A percentile compares a stretch with the other conserved stretches of the same genome.
Evolutionary conservation across 2,113 vertebrate species (phyloP).

Genomic region (Gobio gobio): DNA sequence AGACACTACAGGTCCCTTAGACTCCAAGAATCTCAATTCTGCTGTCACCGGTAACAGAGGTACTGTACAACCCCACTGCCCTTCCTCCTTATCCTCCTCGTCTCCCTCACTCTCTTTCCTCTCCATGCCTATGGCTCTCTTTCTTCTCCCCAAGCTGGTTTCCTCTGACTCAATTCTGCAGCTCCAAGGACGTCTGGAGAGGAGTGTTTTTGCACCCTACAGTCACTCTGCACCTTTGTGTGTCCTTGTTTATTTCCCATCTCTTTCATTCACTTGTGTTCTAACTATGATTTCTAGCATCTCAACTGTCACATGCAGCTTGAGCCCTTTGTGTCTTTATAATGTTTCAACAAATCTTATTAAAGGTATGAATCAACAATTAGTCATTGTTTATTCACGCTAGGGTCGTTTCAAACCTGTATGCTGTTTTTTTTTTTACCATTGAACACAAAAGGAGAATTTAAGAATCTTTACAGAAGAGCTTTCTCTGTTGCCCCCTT

Average conservation of each 20-base stretch:
- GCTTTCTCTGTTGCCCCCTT: background rate
- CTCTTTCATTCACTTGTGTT: background rate
- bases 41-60: constrained; percentile 89
- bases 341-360: constrained; percentile 2
- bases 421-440: background rate
- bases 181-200: constrained; percentile 9
- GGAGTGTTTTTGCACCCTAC: background rate
- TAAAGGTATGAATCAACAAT: constrained; percentile 3
- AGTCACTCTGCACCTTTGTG: constrained; percentile 6
- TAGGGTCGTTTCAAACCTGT: background rate
- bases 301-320: background rate
- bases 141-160: background rate
- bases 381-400: background rate
- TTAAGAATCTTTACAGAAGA: background rate
- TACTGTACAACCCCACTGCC: constrained; percentile 81
- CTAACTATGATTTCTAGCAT: constrained; percentile 7
- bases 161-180: background rate
- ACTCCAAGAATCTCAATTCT: constrained; percentile 86
- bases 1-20: constrained; percentile 91
- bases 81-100: constrained; percentile 22
- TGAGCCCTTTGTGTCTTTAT: constrained; percentile 7
- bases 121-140: background rate
- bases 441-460: background rate
- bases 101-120: constrained; percentile 1
- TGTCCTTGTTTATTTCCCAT: background rate